A percentile compares a stretch with the other conserved stretches of the same genome.
These are phyloP conservation scores for Phalacrocorax carbo DNA, from an alignment of 2,113 vertebrate genomes.

Conservation along the genomic window DNA sequence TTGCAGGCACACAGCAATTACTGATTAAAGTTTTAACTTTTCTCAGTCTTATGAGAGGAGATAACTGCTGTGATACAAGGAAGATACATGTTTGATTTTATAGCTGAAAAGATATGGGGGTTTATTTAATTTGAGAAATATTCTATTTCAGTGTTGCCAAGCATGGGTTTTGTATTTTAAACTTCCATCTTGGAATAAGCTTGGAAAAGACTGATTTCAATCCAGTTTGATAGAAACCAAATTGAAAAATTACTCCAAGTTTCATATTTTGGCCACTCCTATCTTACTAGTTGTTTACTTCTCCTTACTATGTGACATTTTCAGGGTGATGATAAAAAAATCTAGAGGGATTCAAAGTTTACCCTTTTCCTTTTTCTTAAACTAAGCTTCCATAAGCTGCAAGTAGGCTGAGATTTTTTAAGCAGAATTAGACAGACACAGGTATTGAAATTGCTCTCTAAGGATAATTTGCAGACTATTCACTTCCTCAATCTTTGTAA, in stretches of 20 bases:
- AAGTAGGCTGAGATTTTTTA: background rate
- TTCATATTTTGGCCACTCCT: background rate
- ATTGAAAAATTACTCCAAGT: background rate
- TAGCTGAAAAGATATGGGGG: background rate
- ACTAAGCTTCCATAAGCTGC: background rate
- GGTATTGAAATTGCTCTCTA: background rate
- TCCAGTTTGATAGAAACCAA: background rate
- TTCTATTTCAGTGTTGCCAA: background rate
- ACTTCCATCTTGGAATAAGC: background rate
- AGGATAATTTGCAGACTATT: background rate
- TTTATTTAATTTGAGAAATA: background rate
- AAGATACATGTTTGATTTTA: background rate
- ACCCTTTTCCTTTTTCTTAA: background rate
- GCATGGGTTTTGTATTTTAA: background rate
- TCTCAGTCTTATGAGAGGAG: background rate
- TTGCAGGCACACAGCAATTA: background rate
- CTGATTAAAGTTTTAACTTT: background rate
- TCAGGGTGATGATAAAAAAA: background rate
- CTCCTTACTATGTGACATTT: background rate
- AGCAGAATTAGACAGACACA: background rate
- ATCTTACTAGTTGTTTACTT: background rate
- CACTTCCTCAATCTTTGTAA: background rate
- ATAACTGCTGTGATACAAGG: background rate
- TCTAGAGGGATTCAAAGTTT: background rate
- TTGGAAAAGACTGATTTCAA: background rate